phyloP scores from a whole-genome alignment of 1,140 invertebrate species.

The Apis laboriosa region DNA sequence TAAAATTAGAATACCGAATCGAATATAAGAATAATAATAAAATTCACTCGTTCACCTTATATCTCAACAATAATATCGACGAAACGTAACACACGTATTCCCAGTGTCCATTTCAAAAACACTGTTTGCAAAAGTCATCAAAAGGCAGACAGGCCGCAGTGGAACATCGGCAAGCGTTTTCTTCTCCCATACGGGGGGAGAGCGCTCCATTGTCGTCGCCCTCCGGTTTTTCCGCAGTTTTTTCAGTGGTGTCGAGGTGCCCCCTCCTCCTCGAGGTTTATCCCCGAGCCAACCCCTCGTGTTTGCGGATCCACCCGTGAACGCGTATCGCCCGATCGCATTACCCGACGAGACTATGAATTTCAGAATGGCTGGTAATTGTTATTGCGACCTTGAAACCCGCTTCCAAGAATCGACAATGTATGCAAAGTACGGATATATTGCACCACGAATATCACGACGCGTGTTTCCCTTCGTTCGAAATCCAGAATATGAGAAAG shows the following conservation, averaged over 20 bases:
- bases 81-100: too few relatives aligned
- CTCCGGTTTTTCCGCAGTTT: constrained; percentile 52
- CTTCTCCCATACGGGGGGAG: constrained; percentile 66
- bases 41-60: too few relatives aligned
- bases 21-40: too few relatives aligned
- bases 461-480: too few relatives aligned
- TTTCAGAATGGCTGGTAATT: constrained; percentile 63
- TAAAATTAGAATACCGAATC: too few relatives aligned
- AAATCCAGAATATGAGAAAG: too few relatives aligned
- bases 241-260: constrained; percentile 14
- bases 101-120: too few relatives aligned
- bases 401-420: background rate
- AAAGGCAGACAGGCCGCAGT: constrained; percentile 77
- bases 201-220: constrained; percentile 73
- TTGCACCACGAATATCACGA: too few relatives aligned
- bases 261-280: background rate
- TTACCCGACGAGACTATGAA: constrained; percentile 70
- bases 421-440: too few relatives aligned
- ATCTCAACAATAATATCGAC: too few relatives aligned
- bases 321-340: constrained; percentile 75
- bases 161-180: constrained; percentile 65
- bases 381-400: constrained; percentile 41
- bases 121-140: constrained; percentile 80
- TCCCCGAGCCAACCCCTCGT: constrained; percentile 58
- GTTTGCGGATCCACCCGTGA: constrained; percentile 75